These are phyloP conservation scores for Acanthiza pusilla DNA, from an alignment of 2,797 vertebrate genomes.

Conservation along the genomic window DNA sequence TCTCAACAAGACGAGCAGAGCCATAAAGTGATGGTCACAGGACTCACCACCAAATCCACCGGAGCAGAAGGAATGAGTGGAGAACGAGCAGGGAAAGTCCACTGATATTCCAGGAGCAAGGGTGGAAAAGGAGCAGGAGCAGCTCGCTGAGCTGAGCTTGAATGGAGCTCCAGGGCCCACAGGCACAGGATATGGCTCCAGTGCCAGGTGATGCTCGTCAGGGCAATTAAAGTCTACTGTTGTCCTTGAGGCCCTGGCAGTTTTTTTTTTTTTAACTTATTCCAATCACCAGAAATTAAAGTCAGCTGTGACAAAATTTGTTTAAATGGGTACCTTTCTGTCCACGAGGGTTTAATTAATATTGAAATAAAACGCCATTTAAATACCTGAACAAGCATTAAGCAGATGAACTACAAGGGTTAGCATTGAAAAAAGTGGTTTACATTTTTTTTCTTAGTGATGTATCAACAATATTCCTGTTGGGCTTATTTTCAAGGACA, in stretches of 20 bases:
- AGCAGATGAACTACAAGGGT: not conserved
- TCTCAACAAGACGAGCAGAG: rapidly evolving
- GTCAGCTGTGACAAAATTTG: not conserved
- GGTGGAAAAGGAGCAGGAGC: rapidly evolving
- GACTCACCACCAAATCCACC: not conserved
- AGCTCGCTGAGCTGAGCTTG: rapidly evolving
- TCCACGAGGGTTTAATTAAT: not conserved
- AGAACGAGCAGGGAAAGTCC: rapidly evolving
- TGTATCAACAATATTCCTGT: not conserved
- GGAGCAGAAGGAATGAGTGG: rapidly evolving
- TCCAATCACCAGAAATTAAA: not conserved
- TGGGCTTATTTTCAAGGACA: not conserved
- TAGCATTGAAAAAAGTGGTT: not conserved
- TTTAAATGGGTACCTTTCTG: not conserved
- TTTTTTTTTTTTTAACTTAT: not conserved
- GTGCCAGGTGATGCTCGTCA: not conserved
- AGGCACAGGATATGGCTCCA: not conserved
- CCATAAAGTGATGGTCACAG: rapidly evolving
- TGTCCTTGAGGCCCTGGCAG: rapidly evolving
- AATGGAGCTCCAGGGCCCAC: not conserved
- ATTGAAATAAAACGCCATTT: not conserved
- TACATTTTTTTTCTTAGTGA: not conserved
- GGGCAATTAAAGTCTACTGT: not conserved
- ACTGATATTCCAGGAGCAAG: rapidly evolving
- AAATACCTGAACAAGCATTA: not conserved